These are phyloP conservation scores for Dipus sagitta DNA, from an alignment of 2,797 vertebrate species.

Conservation along the genomic window DNA sequence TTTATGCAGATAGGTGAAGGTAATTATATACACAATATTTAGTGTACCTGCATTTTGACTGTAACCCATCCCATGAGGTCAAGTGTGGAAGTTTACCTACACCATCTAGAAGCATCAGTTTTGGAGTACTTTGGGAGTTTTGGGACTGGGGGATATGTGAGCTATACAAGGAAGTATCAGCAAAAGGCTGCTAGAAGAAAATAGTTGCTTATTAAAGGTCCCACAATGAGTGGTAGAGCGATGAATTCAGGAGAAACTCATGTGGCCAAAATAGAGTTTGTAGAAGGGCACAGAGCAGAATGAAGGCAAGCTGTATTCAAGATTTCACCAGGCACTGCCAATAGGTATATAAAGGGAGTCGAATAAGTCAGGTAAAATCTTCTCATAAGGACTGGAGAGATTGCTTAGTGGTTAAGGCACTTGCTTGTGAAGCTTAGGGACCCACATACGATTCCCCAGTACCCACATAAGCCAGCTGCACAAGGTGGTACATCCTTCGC, in stretches of 20 bases:
- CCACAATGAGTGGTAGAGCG: background rate
- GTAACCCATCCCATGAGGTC: background rate
- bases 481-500: no score
- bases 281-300: background rate
- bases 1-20: background rate
- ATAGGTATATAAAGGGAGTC: background rate
- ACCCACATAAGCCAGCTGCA: no score
- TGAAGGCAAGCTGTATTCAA: accelerated
- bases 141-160: background rate
- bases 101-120: background rate
- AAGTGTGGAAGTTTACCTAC: background rate
- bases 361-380: background rate
- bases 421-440: no score
- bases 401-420: no score
- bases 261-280: background rate
- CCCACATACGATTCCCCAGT: no score
- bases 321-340: background rate
- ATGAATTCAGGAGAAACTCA: background rate
- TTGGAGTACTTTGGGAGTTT: background rate
- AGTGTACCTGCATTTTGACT: background rate
- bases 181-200: background rate
- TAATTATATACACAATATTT: background rate
- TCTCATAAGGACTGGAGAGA: background rate
- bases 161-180: background rate
- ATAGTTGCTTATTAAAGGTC: background rate